Conservation (phyloP, 2,888 invertebrate species). For the Lampropteryx suffumata region DNA sequence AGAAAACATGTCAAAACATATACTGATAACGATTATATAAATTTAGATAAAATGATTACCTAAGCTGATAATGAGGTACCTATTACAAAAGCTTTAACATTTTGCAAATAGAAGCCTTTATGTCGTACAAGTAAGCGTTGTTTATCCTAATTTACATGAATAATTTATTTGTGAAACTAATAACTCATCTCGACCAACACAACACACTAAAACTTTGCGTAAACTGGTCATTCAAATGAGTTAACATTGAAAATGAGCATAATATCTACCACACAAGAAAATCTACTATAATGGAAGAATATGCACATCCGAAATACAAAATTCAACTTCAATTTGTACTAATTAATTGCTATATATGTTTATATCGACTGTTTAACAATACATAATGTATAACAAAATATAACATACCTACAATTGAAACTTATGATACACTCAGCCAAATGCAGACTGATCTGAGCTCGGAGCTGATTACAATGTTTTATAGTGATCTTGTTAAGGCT, state of each 20-base stretch:
- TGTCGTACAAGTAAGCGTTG: conserved; percentile 13
- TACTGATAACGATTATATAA: too few relatives aligned
- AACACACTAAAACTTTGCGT: too few relatives aligned
- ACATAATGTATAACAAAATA: conserved; percentile 15
- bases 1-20: too few relatives aligned
- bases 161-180: conserved; percentile 14
- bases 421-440: conserved; percentile 1
- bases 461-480: too few relatives aligned
- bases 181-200: neutral
- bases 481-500: too few relatives aligned
- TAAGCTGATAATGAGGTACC: too few relatives aligned
- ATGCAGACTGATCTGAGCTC: neutral
- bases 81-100: neutral
- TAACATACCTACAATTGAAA: conserved; percentile 8
- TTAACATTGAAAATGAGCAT: neutral
- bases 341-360: conserved; percentile 12
- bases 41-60: too few relatives aligned
- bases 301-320: conserved; percentile 6
- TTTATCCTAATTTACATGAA: conserved; percentile 9
- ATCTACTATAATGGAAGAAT: conserved; percentile 4
- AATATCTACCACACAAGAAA: conserved; percentile 14
- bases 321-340: conserved; percentile 15
- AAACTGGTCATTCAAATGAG: too few relatives aligned
- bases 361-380: conserved; percentile 12
- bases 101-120: conserved; percentile 9